Conservation (phyloP, 2,888 invertebrate genomes). For the Sarcophaga variegata region DNA sequence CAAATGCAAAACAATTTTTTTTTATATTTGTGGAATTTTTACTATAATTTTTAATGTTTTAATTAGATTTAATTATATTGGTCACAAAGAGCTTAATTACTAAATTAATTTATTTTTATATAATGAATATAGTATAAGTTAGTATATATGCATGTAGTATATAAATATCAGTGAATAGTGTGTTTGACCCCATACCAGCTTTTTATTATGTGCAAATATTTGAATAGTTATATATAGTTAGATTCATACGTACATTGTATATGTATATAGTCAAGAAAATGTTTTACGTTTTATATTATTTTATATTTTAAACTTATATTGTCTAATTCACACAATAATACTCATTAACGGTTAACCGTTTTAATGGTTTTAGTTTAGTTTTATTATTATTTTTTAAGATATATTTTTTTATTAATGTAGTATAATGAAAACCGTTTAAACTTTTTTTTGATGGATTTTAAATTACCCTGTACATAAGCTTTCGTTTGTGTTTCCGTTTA, state of each 20-base stretch:
- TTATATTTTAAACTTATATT: conserved; percentile 75
- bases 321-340: conserved; percentile 82
- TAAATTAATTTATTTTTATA: conserved; percentile 29
- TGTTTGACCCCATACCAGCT: conserved; percentile 82
- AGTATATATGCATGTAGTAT: conserved; percentile 8
- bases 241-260: conserved; percentile 12
- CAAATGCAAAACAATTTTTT: conserved; percentile 69
- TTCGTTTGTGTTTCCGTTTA: conserved; percentile 29
- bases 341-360: conserved; percentile 69
- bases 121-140: conserved; percentile 22
- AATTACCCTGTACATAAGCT: conserved; percentile 68
- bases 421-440: conserved; percentile 63
- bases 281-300: conserved; percentile 15
- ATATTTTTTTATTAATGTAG: conserved; percentile 23
- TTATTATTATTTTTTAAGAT: conserved; percentile 11
- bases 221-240: conserved; percentile 21
- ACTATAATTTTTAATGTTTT: conserved; percentile 22
- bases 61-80: conserved; percentile 57
- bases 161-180: conserved; percentile 65
- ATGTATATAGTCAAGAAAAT: neutral
- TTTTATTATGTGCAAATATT: conserved; percentile 62
- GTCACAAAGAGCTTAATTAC: conserved; percentile 71
- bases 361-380: conserved; percentile 11
- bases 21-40: conserved; percentile 41
- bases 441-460: conserved; percentile 33